A percentile compares a stretch with the other conserved stretches of the same genome.
phyloP scores from a whole-genome alignment of 2,888 invertebrate genomes.

The Ophion slaviceki region DNA sequence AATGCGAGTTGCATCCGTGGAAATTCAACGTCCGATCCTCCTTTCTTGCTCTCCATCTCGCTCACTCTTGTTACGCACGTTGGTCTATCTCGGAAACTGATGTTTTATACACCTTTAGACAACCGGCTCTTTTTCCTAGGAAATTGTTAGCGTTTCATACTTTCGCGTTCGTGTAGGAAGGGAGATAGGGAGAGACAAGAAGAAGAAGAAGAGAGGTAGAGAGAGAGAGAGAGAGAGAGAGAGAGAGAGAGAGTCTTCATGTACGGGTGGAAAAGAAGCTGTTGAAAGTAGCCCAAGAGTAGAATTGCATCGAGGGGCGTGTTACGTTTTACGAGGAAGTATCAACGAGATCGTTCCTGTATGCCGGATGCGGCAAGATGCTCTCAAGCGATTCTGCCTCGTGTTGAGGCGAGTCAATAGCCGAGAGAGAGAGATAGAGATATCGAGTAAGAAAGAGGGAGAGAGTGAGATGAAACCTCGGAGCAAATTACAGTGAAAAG shows the following conservation, averaged over 20 bases:
- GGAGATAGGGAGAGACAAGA: neutral
- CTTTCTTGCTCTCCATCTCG: neutral
- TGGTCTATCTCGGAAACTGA: slow-evolving; percentile 10
- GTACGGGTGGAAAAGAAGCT: neutral
- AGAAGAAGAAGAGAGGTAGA: neutral
- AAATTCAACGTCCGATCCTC: slow-evolving; percentile 43
- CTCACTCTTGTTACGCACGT: slow-evolving; percentile 3
- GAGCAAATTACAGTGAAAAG: slow-evolving; percentile 62
- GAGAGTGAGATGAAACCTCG: slow-evolving; percentile 41
- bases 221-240: slow-evolving; percentile 16
- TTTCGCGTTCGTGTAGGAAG: slow-evolving; percentile 25
- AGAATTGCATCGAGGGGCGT: slow-evolving; percentile 58
- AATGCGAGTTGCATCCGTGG: slow-evolving; percentile 22
- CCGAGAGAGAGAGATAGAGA: neutral
- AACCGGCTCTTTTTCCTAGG: slow-evolving; percentile 38
- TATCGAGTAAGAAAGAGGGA: neutral
- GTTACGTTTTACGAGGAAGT: slow-evolving; percentile 62
- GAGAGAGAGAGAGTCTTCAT: neutral
- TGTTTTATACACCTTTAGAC: slow-evolving; percentile 18
- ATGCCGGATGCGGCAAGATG: slow-evolving; percentile 39
- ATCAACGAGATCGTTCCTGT: slow-evolving; percentile 58
- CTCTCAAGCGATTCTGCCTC: slow-evolving; percentile 15
- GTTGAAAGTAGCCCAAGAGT: slow-evolving; percentile 20
- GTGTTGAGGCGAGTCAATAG: slow-evolving; percentile 23
- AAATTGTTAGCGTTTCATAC: slow-evolving; percentile 61